Base-by-base conservation (phyloP, 1,140 invertebrate species). In the Plutomurus gul region DNA sequence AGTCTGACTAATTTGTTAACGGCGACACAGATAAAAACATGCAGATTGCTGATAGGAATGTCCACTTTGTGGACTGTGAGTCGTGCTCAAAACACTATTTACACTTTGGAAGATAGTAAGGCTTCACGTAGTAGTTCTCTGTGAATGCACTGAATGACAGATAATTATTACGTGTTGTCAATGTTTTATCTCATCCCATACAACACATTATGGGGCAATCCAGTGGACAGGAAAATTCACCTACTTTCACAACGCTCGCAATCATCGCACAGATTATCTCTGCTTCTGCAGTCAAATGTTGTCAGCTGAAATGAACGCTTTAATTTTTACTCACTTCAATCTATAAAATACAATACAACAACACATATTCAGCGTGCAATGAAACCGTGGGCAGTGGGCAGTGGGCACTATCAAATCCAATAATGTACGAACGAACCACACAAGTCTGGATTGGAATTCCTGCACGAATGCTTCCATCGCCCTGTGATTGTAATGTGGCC, bases 1-100 rank as follows among this genome's bases (percentile, higher is more conserved):
- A 33, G 56, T 65, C 56, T 65, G 56, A 65, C 56, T 65, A 65
- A 65, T 65, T 65, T 65, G 30, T 65, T n/a, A 65, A 65, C n/a
- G 13, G 56, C 56, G 30, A 65, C 27, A 65, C 27, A 6, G 56
- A 65, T 13, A 43, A 13, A 43, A 43, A 43, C 39, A 43, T n/a
- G 39, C 10, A 43, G 39, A 43, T 43, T 13, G 39, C n/a, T 10
- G n/a, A 43, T n/a, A 13, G n/a, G 10, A 43, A 43, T n/a, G n/a
- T n/a, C 2, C 2, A 10, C 10, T 43, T 10, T n/a, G 10, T 43
- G 10, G n/a, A 43, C 10, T 43, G 39, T 43, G 10, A 43, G 39
- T 43, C 39, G n/a, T n/a, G n/a, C n/a, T n/a, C n/a, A n/a, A n/a
- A n/a, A n/a, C n/a, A n/a, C n/a, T n/a, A n/a, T n/a, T n/a, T n/a